Evolutionary conservation across 1,140 invertebrate species (phyloP).

Genomic region (Paramacrobiotus metropolitanus): DNA sequence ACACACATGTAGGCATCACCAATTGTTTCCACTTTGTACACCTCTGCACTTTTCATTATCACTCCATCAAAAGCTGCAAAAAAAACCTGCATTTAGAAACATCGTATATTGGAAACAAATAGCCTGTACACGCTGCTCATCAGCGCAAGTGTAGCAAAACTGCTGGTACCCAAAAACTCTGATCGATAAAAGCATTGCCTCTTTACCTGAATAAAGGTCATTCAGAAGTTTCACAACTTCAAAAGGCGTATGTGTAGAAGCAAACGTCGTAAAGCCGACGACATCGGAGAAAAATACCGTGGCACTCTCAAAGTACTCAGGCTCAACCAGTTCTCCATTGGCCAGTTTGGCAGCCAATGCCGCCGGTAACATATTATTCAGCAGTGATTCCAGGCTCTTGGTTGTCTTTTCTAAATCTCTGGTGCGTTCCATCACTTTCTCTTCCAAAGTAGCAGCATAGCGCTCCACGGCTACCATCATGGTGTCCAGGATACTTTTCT

Average conservation of each 20-base stretch:
- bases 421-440: not conserved
- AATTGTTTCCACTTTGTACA: constrained; percentile 9
- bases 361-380: not conserved
- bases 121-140: too few species aligned
- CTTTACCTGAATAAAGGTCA: not conserved
- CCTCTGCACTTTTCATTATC: constrained; percentile 3
- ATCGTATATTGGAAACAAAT: too few species aligned
- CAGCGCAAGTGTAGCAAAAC: too few species aligned
- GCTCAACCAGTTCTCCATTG: not conserved
- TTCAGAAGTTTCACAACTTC: not conserved
- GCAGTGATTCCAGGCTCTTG: not conserved
- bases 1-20: constrained; percentile 9
- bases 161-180: too few species aligned
- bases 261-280: not conserved
- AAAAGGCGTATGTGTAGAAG: not conserved
- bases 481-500: not conserved
- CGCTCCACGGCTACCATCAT: not conserved
- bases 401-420: not conserved
- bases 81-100: not conserved
- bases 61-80: constrained; percentile 7
- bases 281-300: not conserved
- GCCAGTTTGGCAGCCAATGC: not conserved
- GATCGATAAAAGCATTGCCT: too few species aligned
- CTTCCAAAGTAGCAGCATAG: not conserved
- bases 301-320: not conserved